phyloP scores from a whole-genome alignment of 2,797 vertebrate species.

The Lateolabrax maculatus region DNA sequence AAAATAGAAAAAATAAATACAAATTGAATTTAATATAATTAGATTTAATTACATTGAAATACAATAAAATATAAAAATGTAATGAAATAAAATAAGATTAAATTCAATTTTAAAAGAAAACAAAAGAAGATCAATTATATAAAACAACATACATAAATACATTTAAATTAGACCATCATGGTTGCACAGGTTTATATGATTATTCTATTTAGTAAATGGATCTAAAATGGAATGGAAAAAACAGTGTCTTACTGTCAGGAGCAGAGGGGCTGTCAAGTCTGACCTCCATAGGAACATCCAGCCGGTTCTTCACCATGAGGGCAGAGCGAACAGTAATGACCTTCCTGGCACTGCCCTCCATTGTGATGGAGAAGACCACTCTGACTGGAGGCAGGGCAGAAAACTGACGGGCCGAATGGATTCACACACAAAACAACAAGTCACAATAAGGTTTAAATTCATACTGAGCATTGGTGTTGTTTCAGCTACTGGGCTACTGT shows the following conservation, averaged over 20 bases:
- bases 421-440: not conserved
- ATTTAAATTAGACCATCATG: not conserved
- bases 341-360: constrained; percentile 97
- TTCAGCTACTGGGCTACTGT: too few species aligned
- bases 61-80: not conserved
- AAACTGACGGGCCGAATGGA: constrained; percentile 84
- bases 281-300: constrained; percentile 95
- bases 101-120: too few species aligned
- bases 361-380: constrained; percentile 96
- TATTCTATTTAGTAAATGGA: not conserved
- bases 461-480: too few species aligned
- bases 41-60: too few species aligned
- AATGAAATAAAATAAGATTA: too few species aligned
- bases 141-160: not conserved
- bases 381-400: constrained; percentile 96
- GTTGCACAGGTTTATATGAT: not conserved
- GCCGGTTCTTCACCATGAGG: constrained; percentile 93
- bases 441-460: not conserved
- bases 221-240: not conserved
- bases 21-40: too few species aligned
- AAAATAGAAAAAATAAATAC: too few species aligned
- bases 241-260: constrained; percentile 91
- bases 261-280: constrained; percentile 96
- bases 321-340: constrained; percentile 97
- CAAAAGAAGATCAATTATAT: too few species aligned